Base-by-base conservation (phyloP, 2,888 invertebrate species). In the Agrotis segetum region DNA sequence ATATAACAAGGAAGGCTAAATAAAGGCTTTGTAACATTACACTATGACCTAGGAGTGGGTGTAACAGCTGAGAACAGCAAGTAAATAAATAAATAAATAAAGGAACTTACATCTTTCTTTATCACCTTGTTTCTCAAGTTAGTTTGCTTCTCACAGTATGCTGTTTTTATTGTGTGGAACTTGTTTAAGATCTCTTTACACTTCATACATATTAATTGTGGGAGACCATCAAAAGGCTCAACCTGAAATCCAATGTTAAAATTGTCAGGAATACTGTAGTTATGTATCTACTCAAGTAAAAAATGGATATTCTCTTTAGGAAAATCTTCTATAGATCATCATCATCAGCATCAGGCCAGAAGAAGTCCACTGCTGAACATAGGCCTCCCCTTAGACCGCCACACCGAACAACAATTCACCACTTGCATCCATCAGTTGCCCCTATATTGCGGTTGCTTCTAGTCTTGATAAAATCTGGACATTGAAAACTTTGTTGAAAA, bases 141-240 rank as follows among this genome's bases (percentile, higher is more conserved):
- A n/a, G 82, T 72, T 85, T 96, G 95, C 76, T 94, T 95, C 53
- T 90, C 88, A 71, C 87, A 81, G 78, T 89, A 92, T n/a, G 67
- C 85, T 62, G 83, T 89, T 82, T 95, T 96, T 21, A 83, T 77
- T 67, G 77, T 67, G 66, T 86, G 77, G 81, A 89, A 92, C 21
- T 92, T 87, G 58, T 76, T 86, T 72, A 96, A 87, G 58, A 89
- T 85, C 7, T 78, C 77, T 81, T 94, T 92, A 88, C 96, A 96
- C 75, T 90, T 91, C 67, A 87, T 88, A 79, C 96, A 96, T 67
- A 96, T 90, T 24, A 96, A 82, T 80, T 96, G 96, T 50, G 96
- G 94, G 6, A 96, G 86, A 13, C 95, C 93, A 90, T 96, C 96
- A 90, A 92, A 95, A 13, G 90, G 90, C 71, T 92, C 89, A 24